Base-by-base conservation (phyloP, 2,888 invertebrate genomes). In the Crematogaster levior region DNA sequence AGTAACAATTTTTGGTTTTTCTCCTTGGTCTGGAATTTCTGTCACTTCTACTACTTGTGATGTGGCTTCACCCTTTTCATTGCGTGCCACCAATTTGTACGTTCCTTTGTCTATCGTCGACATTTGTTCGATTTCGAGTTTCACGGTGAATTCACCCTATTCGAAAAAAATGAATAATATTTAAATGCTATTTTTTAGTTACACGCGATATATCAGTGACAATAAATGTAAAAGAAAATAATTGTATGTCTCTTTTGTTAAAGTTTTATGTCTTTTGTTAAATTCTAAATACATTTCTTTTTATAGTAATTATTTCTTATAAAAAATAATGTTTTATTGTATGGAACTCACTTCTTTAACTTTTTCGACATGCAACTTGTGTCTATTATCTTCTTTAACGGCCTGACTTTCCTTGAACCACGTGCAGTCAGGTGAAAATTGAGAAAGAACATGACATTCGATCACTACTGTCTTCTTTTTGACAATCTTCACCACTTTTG, bases 381-480 rank as follows among this genome's bases (percentile, higher is more conserved):
- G 98, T 89, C 97, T 96, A 48, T 96, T 95, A 94, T 97, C 98
- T 93, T 98, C 97, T 90, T 95, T 96, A 60, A 98, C 97, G 27
- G 97, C 97, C 89, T 95, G 96, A 24, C 96, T 95, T 95, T 99
- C 99, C 93, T 98, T 98, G 95, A 96, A 98, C 99, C 99, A 99
- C 56, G 97, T 97, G 93, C 98, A 98, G 87, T 97, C 97, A 10
- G 99, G 99, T 91, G 98, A 97, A 93, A 98, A 98, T 95, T 98
- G 98, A 91, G 98, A 98, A 94, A 98, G 97, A 85, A 99, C 98
- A 94, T 97, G 97, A 94, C 99, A 98, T 95, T 99, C 98, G 94
- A 99, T 98, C 90, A 99, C 96, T 89, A 99, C 97, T 90, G 98
- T 98, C 94, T 97, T 97, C 95, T 98, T 98, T 95, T 98, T 98